Conservation (phyloP, 2,113 vertebrate species). For the Crotalus horridus region DNA sequence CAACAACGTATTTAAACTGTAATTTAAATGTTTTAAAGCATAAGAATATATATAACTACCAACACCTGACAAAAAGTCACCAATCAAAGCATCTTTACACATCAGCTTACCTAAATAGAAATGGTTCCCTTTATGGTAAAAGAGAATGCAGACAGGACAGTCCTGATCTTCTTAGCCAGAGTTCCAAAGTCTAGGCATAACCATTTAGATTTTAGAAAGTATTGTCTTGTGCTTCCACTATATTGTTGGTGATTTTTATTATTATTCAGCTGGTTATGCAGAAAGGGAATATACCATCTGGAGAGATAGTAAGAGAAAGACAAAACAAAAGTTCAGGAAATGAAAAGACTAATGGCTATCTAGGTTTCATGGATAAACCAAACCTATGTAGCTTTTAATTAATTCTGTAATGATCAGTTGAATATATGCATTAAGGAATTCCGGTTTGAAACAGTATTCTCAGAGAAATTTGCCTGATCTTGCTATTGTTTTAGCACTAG, state of each 20-base stretch:
- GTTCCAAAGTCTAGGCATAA: not conserved
- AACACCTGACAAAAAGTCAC: not conserved
- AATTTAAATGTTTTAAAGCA: not conserved
- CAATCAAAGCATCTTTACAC: not conserved
- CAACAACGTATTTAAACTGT: not conserved
- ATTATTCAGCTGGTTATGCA: not conserved
- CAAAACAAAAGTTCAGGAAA: not conserved
- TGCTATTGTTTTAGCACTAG: not conserved
- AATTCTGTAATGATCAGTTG: not conserved
- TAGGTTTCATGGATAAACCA: not conserved
- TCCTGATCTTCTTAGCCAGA: not conserved
- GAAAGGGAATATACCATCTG: not conserved
- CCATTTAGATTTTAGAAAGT: not conserved
- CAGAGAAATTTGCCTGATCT: not conserved
- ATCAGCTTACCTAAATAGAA: not conserved
- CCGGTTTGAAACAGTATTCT: not conserved
- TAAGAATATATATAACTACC: not conserved
- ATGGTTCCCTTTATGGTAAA: not conserved
- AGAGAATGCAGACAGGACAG: not conserved
- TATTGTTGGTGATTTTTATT: not conserved
- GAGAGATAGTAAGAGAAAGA: not conserved
- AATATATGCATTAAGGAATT: not conserved
- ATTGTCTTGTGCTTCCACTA: not conserved
- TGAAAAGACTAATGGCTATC: not conserved
- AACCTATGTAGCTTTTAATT: not conserved